Percentiles rank a stretch among this genome's conserved stretches.
Conservation (phyloP, 2,797 vertebrate species). For the Scolopax rusticola region DNA sequence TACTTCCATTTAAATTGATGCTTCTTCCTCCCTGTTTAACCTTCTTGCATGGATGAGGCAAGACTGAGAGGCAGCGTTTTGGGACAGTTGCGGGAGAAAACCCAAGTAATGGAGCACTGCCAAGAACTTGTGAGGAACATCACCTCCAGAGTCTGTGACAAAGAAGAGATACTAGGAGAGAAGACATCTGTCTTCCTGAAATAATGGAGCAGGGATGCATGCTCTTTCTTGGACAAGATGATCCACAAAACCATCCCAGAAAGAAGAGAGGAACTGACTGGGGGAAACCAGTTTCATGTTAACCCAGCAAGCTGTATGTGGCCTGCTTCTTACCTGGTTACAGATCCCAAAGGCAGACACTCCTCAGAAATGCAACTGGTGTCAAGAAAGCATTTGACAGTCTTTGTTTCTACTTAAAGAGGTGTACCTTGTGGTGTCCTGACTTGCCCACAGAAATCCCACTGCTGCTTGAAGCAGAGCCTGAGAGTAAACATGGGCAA, state of each 20-base stretch:
- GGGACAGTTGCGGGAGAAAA: not conserved
- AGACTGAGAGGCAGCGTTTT: not conserved
- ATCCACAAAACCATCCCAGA: not conserved
- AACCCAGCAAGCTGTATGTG: fast-evolving
- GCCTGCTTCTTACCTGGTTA: fast-evolving
- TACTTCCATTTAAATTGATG: not conserved
- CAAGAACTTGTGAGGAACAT: not conserved
- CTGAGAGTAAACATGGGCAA: not conserved
- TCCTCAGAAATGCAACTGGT: not conserved
- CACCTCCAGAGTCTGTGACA: not conserved
- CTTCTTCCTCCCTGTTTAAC: not conserved
- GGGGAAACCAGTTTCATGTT: not conserved
- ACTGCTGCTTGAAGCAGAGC: not conserved
- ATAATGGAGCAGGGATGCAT: not conserved
- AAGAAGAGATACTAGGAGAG: not conserved
- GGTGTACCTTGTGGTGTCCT: not conserved
- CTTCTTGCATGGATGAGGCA: not conserved
- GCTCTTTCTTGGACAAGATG: not conserved
- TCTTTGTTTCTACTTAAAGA: not conserved
- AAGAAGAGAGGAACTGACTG: not conserved
- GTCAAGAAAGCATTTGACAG: not conserved
- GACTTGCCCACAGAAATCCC: not conserved
- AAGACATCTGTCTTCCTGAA: not conserved
- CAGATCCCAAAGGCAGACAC: not conserved
- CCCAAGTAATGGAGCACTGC: not conserved